Percentiles rank a stretch among this genome's conserved stretches.
Conservation (phyloP, 2,797 vertebrate genomes). For the Phoeniculus purpureus region DNA sequence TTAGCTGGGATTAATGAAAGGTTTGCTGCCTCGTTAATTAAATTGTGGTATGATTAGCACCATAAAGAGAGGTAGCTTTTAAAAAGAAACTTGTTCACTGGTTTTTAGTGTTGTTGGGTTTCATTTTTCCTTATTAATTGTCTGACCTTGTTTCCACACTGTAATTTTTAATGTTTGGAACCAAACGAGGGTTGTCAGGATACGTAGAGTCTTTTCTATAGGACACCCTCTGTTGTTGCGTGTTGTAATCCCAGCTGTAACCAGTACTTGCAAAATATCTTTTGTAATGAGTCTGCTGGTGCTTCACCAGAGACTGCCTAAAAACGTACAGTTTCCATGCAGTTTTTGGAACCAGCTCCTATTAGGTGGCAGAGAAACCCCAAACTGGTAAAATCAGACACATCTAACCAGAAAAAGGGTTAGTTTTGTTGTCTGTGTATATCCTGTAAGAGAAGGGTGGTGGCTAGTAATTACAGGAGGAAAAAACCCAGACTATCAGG, state of each 20-base stretch:
- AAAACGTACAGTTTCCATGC: not conserved
- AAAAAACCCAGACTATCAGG: not conserved
- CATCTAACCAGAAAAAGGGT: no score
- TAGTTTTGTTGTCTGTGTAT: not conserved
- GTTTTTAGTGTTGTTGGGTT: not conserved
- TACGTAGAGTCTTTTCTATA: not conserved
- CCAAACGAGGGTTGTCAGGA: not conserved
- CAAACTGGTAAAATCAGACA: no score
- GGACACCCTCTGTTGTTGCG: not conserved
- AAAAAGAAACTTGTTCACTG: not conserved
- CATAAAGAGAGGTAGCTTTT: not conserved
- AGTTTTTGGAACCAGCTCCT: not conserved
- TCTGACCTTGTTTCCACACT: not conserved
- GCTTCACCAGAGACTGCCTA: not conserved
- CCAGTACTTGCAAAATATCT: not conserved
- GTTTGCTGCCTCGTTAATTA: conserved; percentile 37
- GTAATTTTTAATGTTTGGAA: not conserved
- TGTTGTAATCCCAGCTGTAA: not conserved
- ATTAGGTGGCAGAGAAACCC: not conserved
- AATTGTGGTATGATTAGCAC: not conserved
- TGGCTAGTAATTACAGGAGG: not conserved
- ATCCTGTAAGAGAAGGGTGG: not conserved
- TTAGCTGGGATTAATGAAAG: conserved; percentile 44
- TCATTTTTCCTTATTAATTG: not conserved
- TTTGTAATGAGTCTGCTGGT: not conserved